Evolutionary conservation across 1,140 invertebrate species (phyloP), one percentile per base, ranked within the genome.

Genomic region (Lepidurus packardi): DNA sequence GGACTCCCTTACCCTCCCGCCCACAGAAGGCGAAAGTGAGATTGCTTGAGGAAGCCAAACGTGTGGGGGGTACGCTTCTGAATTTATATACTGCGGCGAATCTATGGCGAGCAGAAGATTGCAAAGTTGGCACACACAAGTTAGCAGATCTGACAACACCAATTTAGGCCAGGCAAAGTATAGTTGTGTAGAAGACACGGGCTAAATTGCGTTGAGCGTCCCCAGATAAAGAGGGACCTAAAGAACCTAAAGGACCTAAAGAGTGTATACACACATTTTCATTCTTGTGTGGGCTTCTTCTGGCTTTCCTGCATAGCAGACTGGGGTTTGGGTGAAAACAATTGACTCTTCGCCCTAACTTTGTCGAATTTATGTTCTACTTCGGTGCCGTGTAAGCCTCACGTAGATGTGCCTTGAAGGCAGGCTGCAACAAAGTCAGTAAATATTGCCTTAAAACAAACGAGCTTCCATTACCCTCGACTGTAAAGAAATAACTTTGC

Each of bases 371-470:
- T 65, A 65, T 65, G 53, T 65, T 65, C 16, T 21, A 65, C 16
- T 65, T 21, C 6, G n/a, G 16, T 4, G 53, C 53, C 0, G 9
- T 9, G 16, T 65, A 16, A 65, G 53, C 53, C 53, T 16, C 53
- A 21, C 53, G 53, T n/a, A 65, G 53, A 65, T 65, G 53, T 65
- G 53, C 53, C 53, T 5, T 9, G 16, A 65, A 65, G 53, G 53
- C 53, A 34, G 34, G 3, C 21, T 65, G 16, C 53, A 65, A 65
- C 21, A 7, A 65, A 65, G 53, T 65, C 53, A 65, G 53, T 65
- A 65, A 65, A 65, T 65, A 65, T 65, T 65, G 53, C 53, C 53
- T 65, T 65, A 65, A 65, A 65, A 65, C 53, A 65, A 65, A 65
- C 53, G 53, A 65, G 53, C 53, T 65, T 65, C 53, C 53, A 65